Percentiles rank a stretch among this genome's conserved stretches.
Evolutionary conservation across 2,797 vertebrate genomes (phyloP).

Genomic region (Enteromius fasciolatus): DNA sequence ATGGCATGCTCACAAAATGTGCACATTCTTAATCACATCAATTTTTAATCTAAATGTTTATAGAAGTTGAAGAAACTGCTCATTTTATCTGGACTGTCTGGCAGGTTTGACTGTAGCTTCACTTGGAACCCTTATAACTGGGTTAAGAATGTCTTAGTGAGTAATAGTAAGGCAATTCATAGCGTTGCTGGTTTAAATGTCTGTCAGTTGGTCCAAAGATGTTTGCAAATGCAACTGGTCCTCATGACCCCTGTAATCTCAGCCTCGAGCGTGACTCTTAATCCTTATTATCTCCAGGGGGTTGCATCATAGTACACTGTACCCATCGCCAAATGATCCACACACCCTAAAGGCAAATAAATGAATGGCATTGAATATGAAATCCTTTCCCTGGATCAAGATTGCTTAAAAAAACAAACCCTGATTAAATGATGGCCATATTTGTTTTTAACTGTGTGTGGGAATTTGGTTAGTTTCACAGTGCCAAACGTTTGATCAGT

Average conservation of each 20-base stretch:
- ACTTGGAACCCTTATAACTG: neutral
- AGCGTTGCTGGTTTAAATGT: neutral
- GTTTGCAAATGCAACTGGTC: neutral
- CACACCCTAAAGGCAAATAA: neutral
- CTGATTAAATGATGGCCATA: neutral
- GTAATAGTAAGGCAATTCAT: slow-evolving; percentile 9
- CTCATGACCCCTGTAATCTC: slow-evolving; percentile 46
- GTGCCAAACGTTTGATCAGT: neutral
- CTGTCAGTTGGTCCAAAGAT: neutral
- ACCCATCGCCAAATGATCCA: slow-evolving; percentile 16
- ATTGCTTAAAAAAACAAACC: neutral
- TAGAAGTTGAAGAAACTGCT: slow-evolving; percentile 40
- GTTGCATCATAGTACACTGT: slow-evolving; percentile 15
- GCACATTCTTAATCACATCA: neutral
- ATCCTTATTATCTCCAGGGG: neutral
- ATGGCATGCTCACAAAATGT: neutral
- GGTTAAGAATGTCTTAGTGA: slow-evolving; percentile 10
- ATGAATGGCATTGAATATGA: slow-evolving; percentile 23
- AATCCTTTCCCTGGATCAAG: neutral
- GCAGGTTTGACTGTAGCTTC: slow-evolving; percentile 50
- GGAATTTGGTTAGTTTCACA: neutral
- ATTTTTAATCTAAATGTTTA: slow-evolving; percentile 1
- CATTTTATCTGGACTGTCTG: slow-evolving; percentile 33
- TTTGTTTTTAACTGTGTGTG: neutral
- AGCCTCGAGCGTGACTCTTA: slow-evolving; percentile 18